Evolutionary conservation across 2,113 vertebrate genomes (phyloP), one percentile per base, ranked within the genome.

Genomic region (Otus sunia): DNA sequence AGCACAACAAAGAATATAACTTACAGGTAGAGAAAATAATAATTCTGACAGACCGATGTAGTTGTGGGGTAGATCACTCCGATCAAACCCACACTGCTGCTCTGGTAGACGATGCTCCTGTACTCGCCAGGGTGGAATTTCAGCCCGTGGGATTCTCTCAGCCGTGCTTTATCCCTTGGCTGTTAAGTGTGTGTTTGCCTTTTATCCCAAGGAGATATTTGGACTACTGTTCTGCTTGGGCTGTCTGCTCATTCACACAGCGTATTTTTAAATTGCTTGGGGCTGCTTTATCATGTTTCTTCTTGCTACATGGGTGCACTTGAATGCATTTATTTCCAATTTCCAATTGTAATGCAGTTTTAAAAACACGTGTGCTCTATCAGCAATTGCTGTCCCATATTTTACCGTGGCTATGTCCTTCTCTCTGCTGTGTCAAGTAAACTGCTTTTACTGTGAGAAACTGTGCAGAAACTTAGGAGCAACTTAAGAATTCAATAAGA

Each of bases 371-470:
- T 18, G 26, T 43, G 34, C 62, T 74, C 60, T 60, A 8, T 30
- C 50, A 0, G 1, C 0, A 3, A 47, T 19, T 74, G 21, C 71
- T 4, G 1, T 29, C 30, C 60, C 25, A 7, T 43, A 29, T 60
- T 71, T 69, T 36, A 39, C 22, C 26, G 39, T 11, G 37, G 53
- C 23, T 37, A 1, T 27, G 39, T 82, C 66, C 50, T 69, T 41
- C 56, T 43, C 41, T 68, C 37, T 62, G 29, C 74, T 45, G 32
- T 11, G 17, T 34, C 71, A 43, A 58, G 23, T 11, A n/a, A 78
- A 55, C 45, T 45, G 29, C 36, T 95, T 80, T 85, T 39, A 26
- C 59, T 32, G 59, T 6, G 34, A 52, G 39, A 86, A 80, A 26
- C 45, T 17, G 2, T 15, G 53, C 50, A 71, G 67, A 74, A 75